These are phyloP conservation scores for Melinaea menophilus DNA, from an alignment of 2,888 invertebrate species.

Conservation along the genomic window DNA sequence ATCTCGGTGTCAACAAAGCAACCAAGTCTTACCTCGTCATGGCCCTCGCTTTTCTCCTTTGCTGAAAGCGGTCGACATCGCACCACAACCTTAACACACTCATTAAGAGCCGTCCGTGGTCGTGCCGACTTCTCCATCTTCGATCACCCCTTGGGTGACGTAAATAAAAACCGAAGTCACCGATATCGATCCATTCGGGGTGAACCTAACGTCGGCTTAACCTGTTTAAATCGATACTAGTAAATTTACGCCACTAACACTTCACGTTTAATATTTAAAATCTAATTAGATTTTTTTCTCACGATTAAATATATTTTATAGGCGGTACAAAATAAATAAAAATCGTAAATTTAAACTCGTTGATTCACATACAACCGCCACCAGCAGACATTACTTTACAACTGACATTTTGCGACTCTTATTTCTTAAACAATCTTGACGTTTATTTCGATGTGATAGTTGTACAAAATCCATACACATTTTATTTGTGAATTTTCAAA, in stretches of 20 bases:
- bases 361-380: constrained; percentile 49
- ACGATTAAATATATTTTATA: constrained; percentile 54
- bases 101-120: constrained; percentile 80
- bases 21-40: constrained; percentile 75
- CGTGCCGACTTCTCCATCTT: constrained; percentile 73
- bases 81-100: constrained; percentile 97
- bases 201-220: constrained; percentile 62
- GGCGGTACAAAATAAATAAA: constrained; percentile 64
- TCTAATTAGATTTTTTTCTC: constrained; percentile 46
- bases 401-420: constrained; percentile 50
- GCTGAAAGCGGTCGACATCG: constrained; percentile 96
- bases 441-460: constrained; percentile 19
- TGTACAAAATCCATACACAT: neutral
- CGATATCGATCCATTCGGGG: constrained; percentile 74
- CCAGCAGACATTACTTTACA: constrained; percentile 58
- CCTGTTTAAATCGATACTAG: constrained; percentile 49
- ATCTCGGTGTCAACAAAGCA: constrained; percentile 41
- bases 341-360: constrained; percentile 57
- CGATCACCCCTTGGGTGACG: constrained; percentile 48
- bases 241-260: constrained; percentile 31
- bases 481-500: too few relatives aligned
- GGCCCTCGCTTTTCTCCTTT: constrained; percentile 87
- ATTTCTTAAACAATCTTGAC: constrained; percentile 19
- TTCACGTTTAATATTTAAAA: constrained; percentile 38
- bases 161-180: constrained; percentile 59